Percentiles rank a stretch among this genome's conserved stretches.
Evolutionary conservation across 2,797 vertebrate genomes (phyloP).

Genomic region (Chrysolophus pictus): DNA sequence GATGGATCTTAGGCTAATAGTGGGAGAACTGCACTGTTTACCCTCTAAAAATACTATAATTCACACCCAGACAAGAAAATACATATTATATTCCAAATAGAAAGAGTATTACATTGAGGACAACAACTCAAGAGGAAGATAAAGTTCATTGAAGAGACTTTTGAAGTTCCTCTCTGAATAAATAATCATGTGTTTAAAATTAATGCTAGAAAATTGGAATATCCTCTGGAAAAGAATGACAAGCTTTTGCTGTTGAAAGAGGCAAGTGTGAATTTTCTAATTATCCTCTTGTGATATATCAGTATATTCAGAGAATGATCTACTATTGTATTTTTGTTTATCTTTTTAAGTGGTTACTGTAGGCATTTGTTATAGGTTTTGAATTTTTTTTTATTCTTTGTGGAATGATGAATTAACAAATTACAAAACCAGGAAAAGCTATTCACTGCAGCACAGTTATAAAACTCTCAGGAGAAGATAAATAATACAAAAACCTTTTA

Average conservation of each 20-base stretch:
- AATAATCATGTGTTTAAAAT: neutral
- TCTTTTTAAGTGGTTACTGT: neutral
- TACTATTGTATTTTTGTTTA: neutral
- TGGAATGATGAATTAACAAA: neutral
- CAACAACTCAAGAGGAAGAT: neutral
- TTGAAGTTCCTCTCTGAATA: constrained; percentile 3
- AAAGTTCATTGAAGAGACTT: neutral
- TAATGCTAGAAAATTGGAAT: neutral
- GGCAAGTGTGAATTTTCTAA: neutral
- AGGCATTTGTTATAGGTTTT: neutral
- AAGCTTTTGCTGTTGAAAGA: neutral
- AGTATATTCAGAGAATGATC: neutral
- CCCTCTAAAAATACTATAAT: neutral
- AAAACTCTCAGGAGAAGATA: neutral
- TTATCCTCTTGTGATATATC: neutral
- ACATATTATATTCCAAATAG: neutral
- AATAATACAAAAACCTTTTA: neutral
- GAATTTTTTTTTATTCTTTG: neutral
- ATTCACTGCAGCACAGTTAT: neutral
- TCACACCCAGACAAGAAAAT: neutral
- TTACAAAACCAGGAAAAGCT: neutral
- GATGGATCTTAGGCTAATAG: neutral
- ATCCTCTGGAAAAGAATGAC: neutral
- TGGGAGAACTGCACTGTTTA: neutral
- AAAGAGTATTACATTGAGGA: neutral